A percentile compares a stretch with the other conserved stretches of the same genome.
These are phyloP conservation scores for Rhinichthys klamathensis DNA, from an alignment of 2,113 vertebrate species.

Conservation along the genomic window DNA sequence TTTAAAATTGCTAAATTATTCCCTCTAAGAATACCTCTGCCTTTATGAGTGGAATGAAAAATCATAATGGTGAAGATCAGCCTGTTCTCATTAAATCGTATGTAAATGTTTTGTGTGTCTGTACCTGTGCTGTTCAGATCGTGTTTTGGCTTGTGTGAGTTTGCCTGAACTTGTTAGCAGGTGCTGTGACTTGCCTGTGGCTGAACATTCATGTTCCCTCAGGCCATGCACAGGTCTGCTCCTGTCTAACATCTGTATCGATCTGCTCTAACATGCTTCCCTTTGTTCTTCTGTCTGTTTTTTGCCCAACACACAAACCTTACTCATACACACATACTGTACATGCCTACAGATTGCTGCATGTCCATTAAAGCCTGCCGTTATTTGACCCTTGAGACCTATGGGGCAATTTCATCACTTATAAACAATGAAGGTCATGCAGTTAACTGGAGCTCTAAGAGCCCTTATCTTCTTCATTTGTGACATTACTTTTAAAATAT, in stretches of 20 bases:
- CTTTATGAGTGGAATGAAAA: background rate
- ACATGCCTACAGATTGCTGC: background rate
- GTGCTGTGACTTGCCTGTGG: slow-evolving; percentile 18
- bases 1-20: background rate
- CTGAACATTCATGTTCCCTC: slow-evolving; percentile 11
- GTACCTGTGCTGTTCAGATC: background rate
- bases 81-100: background rate
- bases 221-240: slow-evolving; percentile 14
- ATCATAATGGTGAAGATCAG: background rate
- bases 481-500: background rate
- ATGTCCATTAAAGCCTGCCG: background rate
- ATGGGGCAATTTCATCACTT: background rate
- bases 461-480: background rate
- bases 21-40: background rate
- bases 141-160: background rate
- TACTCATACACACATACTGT: background rate
- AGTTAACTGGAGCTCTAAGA: background rate
- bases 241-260: slow-evolving; percentile 20
- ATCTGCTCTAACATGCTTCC: slow-evolving; percentile 31
- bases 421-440: background rate
- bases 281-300: background rate
- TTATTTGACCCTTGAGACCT: slow-evolving; percentile 10
- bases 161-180: slow-evolving; percentile 15
- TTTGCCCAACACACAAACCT: slow-evolving; percentile 6
- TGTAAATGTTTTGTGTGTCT: background rate